These are phyloP conservation scores for Gandaritis pyraliata DNA, from an alignment of 2,888 invertebrate genomes.

Conservation along the genomic window DNA sequence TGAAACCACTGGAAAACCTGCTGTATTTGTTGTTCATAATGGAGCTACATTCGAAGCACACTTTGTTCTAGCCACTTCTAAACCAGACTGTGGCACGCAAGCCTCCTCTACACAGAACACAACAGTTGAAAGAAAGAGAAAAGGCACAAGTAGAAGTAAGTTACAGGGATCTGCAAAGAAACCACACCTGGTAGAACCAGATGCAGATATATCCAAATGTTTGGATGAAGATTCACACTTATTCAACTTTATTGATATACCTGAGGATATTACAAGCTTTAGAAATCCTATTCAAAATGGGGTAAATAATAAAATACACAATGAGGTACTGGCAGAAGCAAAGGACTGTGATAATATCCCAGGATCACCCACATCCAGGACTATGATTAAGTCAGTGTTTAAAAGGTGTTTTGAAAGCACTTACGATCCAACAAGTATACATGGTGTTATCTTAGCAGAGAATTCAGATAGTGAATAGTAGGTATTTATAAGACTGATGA, in stretches of 20 bases:
- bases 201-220: constrained; percentile 66
- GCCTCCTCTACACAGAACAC: constrained; percentile 71
- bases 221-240: constrained; percentile 80
- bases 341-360: constrained; percentile 81
- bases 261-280: constrained; percentile 53
- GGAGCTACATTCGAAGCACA: constrained; percentile 90
- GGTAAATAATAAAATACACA: constrained; percentile 31
- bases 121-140: constrained; percentile 60
- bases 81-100: constrained; percentile 79
- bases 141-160: constrained; percentile 48
- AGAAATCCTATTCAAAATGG: constrained; percentile 42
- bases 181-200: constrained; percentile 58
- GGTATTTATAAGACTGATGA: constrained; percentile 27
- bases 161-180: constrained; percentile 60
- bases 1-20: constrained; percentile 91
- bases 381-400: constrained; percentile 86
- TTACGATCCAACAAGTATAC: constrained; percentile 86
- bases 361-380: constrained; percentile 85
- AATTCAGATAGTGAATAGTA: constrained; percentile 88
- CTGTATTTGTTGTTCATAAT: constrained; percentile 89
- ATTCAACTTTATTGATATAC: constrained; percentile 77
- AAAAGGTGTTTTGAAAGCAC: constrained; percentile 90
- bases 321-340: constrained; percentile 42
- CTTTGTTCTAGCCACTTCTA: constrained; percentile 91
- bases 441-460: constrained; percentile 86